phyloP scores from a whole-genome alignment of 64 coral and sea anemone species.

The Anthopleura sola region DNA sequence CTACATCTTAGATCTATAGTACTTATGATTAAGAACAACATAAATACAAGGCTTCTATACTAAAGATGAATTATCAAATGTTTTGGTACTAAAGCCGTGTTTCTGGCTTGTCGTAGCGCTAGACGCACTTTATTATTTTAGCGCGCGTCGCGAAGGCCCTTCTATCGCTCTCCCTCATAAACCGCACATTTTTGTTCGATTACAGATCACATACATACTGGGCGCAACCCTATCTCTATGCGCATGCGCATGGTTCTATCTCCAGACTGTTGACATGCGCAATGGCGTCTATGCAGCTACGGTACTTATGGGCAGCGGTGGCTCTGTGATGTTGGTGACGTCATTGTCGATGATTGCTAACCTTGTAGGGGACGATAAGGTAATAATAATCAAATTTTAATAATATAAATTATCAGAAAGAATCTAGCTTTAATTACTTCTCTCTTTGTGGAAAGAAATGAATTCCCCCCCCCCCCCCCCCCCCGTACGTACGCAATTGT shows the following conservation, averaged over 20 bases:
- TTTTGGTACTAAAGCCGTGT: too few species aligned
- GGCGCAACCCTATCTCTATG: constrained; percentile 17
- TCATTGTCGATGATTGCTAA: constrained; percentile 54
- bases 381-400: background rate
- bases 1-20: too few species aligned
- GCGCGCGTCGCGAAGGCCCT: too few species aligned
- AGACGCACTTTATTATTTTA: too few species aligned
- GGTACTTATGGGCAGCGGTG: constrained; percentile 74
- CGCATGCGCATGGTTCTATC: constrained; percentile 67
- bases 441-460: background rate
- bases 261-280: constrained; percentile 29
- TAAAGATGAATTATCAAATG: too few species aligned
- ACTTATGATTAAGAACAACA: too few species aligned
- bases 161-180: too few species aligned
- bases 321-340: constrained; percentile 68
- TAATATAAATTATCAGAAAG: background rate
- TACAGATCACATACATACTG: background rate
- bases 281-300: constrained; percentile 57
- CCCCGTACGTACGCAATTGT: background rate
- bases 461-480: background rate
- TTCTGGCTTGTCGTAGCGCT: too few species aligned
- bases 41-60: too few species aligned
- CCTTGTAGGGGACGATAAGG: constrained; percentile 62
- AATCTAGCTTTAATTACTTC: background rate
- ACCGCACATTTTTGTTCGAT: background rate